Conservation (phyloP, 2,888 invertebrate genomes). For the Mesorhabditis spiculigera region DNA sequence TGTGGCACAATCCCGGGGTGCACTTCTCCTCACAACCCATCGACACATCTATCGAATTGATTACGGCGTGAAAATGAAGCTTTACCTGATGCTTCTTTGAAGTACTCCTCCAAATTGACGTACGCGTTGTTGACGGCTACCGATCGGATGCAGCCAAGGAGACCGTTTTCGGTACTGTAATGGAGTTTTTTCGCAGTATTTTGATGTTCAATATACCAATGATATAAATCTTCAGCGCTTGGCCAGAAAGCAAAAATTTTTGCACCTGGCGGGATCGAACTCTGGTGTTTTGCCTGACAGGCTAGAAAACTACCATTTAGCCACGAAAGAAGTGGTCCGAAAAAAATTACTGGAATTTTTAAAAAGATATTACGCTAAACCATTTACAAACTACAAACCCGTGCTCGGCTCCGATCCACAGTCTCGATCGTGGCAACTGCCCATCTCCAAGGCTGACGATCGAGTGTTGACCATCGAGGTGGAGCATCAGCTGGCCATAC, state of each 20-base stretch:
- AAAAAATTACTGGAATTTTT: neutral
- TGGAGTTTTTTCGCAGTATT: neutral
- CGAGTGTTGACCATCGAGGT: constrained; percentile 17
- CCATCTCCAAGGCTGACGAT: constrained; percentile 10
- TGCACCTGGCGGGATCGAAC: too few relatives aligned
- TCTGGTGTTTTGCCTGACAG: too few relatives aligned
- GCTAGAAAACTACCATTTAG: neutral
- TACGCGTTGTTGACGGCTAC: constrained; percentile 27
- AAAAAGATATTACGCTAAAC: constrained; percentile 6
- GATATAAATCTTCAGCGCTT: too few relatives aligned
- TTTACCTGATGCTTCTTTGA: constrained; percentile 9
- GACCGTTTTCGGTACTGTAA: constrained; percentile 18
- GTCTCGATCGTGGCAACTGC: neutral
- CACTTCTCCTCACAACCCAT: constrained; percentile 19
- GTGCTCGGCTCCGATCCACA: neutral
- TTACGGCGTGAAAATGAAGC: neutral
- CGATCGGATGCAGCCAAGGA: constrained; percentile 45
- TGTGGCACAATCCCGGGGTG: constrained; percentile 21
- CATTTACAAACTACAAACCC: constrained; percentile 9
- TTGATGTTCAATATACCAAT: too few relatives aligned
- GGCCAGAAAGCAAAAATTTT: too few relatives aligned
- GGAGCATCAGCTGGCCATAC: constrained; percentile 31
- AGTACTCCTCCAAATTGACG: constrained; percentile 14
- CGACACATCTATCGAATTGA: constrained; percentile 12
- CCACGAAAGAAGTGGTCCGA: neutral